phyloP scores from a whole-genome alignment of 2,888 invertebrate genomes.

The Sycophila texana region DNA sequence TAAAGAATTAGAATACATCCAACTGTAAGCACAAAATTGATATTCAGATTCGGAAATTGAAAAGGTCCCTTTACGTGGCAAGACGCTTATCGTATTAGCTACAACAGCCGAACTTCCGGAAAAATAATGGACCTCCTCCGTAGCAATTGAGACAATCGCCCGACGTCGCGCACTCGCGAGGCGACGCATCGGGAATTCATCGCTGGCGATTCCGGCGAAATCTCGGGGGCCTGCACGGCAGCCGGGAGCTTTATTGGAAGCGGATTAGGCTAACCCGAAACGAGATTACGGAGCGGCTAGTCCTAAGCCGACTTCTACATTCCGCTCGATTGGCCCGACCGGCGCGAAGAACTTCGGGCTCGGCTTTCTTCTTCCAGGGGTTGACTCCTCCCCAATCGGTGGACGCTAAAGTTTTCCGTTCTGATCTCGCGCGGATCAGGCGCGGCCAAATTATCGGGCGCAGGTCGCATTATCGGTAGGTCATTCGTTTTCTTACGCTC shows the following conservation, averaged over 20 bases:
- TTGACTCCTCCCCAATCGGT: no score
- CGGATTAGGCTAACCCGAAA: slow-evolving; percentile 68
- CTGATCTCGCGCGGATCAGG: slow-evolving; percentile 40
- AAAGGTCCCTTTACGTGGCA: no score
- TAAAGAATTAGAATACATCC: no score
- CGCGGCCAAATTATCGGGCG: slow-evolving; percentile 40
- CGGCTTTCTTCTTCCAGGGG: slow-evolving; percentile 1
- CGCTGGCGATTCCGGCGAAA: slow-evolving; percentile 34
- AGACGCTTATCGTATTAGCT: no score
- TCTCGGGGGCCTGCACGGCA: slow-evolving; percentile 9
- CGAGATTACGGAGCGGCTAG: slow-evolving; percentile 66
- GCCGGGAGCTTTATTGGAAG: slow-evolving; percentile 63
- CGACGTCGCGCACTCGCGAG: not conserved
- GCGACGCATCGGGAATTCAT: slow-evolving; percentile 44
- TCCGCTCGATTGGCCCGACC: slow-evolving; percentile 64
- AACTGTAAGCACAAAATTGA: no score
- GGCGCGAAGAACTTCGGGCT: slow-evolving; percentile 54
- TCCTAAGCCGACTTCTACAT: slow-evolving; percentile 68
- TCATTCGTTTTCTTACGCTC: not conserved
- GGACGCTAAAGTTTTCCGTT: slow-evolving; percentile 33
- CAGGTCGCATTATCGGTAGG: not conserved
- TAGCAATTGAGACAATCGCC: not conserved
- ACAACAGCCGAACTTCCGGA: no score
- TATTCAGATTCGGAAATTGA: no score
- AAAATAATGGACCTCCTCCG: not conserved